phyloP scores from a whole-genome alignment of 1,140 invertebrate genomes.

The Micrasema minimum region DNA sequence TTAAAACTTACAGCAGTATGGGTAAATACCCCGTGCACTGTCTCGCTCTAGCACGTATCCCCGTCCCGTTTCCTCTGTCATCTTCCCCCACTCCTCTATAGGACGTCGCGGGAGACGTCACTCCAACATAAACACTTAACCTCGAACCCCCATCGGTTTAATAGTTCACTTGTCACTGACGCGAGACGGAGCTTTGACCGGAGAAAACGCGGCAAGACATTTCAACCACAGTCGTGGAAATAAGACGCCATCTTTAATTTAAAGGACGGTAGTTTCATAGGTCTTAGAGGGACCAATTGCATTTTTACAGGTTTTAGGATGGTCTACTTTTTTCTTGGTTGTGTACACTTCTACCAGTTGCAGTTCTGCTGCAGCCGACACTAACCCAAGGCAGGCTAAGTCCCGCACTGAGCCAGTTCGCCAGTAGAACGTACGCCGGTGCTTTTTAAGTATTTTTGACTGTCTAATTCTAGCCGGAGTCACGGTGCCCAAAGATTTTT shows the following conservation, averaged over 20 bases:
- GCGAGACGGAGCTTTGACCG: neutral
- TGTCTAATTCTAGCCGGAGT: constrained; percentile 53
- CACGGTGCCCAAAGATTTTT: constrained; percentile 54
- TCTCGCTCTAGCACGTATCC: no score
- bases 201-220: neutral
- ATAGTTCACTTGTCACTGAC: constrained; percentile 8
- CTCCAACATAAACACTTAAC: constrained; percentile 4
- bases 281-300: no score
- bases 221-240: no score
- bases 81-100: no score
- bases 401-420: constrained; percentile 48
- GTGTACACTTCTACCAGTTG: neutral
- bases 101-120: neutral
- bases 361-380: constrained; percentile 23
- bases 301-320: no score
- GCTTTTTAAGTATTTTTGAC: constrained; percentile 55
- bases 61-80: no score
- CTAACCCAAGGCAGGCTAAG: constrained; percentile 37
- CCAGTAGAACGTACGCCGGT: constrained; percentile 45
- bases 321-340: neutral
- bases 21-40: no score
- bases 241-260: no score
- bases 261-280: no score
- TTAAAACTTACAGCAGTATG: no score
- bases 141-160: no score